These are phyloP conservation scores for Parnassius glacialis DNA, from an alignment of 2,888 invertebrate species.

Conservation along the genomic window DNA sequence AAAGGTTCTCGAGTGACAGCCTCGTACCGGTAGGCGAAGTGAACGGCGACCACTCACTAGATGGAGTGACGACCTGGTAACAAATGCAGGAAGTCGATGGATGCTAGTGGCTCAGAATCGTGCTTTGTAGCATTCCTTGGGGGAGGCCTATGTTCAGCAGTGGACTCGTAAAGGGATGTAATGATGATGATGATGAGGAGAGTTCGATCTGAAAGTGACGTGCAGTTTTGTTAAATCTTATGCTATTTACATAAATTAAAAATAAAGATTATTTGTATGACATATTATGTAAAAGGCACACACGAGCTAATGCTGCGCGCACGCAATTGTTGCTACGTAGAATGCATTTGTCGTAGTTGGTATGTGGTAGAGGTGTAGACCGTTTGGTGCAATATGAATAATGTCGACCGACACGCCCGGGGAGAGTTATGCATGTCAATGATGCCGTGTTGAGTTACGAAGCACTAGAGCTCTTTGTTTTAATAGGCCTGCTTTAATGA, in stretches of 20 bases:
- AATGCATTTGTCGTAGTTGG: slow-evolving; percentile 48
- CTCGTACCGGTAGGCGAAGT: too few species aligned
- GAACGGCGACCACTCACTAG: too few species aligned
- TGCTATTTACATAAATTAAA: not conserved
- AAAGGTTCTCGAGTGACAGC: too few species aligned
- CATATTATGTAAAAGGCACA: slow-evolving; percentile 18
- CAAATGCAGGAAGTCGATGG: too few species aligned
- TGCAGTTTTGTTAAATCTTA: too few species aligned
- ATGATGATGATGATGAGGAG: too few species aligned
- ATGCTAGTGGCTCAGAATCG: too few species aligned
- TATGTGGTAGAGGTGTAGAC: slow-evolving; percentile 52
- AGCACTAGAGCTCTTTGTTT: slow-evolving; percentile 30
- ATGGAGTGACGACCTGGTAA: too few species aligned
- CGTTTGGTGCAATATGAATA: slow-evolving; percentile 50
- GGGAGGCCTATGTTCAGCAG: too few species aligned
- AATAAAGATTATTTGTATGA: slow-evolving; percentile 14
- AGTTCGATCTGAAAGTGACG: too few species aligned
- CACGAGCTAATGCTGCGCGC: slow-evolving; percentile 26
- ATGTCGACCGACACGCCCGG: slow-evolving; percentile 47
- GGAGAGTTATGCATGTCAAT: slow-evolving; percentile 60
- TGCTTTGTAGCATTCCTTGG: too few species aligned
- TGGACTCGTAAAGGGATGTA: too few species aligned
- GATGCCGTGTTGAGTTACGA: slow-evolving; percentile 33
- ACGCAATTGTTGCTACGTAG: slow-evolving; percentile 29
- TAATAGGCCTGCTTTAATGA: slow-evolving; percentile 28